Conservation (phyloP, 2,113 vertebrate genomes). For the Acrocephalus arundinaceus region DNA sequence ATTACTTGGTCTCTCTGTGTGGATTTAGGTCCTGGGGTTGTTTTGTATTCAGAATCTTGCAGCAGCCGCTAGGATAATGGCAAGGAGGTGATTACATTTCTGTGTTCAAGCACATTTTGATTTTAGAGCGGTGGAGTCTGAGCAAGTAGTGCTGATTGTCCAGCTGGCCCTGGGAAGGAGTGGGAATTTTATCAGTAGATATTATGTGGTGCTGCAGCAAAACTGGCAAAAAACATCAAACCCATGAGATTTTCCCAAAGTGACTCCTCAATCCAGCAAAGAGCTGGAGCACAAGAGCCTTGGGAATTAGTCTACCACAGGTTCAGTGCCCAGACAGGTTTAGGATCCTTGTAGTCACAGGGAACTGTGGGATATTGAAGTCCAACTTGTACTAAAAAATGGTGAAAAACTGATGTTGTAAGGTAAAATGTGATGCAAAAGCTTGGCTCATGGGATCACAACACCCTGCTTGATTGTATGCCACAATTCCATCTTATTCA, state of each 20-base stretch:
- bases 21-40: neutral
- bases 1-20: neutral
- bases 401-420: neutral
- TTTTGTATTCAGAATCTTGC: neutral
- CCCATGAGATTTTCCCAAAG: neutral
- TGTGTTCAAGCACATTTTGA: neutral
- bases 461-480: constrained; percentile 12
- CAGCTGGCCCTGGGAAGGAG: neutral
- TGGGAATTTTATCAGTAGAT: neutral
- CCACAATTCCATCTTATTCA: neutral
- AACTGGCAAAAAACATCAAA: neutral
- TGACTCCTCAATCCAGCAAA: neutral
- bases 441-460: neutral
- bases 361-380: neutral
- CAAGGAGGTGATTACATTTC: neutral
- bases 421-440: neutral
- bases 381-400: neutral
- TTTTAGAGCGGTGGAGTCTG: neutral
- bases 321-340: neutral
- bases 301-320: neutral
- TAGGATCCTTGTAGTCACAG: neutral
- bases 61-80: neutral
- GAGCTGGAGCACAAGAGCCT: neutral
- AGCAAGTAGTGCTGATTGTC: neutral
- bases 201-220: neutral